A percentile compares a stretch with the other conserved stretches of the same genome.
phyloP scores from a whole-genome alignment of 2,797 vertebrate species.

The Sebastes hubbsi region DNA sequence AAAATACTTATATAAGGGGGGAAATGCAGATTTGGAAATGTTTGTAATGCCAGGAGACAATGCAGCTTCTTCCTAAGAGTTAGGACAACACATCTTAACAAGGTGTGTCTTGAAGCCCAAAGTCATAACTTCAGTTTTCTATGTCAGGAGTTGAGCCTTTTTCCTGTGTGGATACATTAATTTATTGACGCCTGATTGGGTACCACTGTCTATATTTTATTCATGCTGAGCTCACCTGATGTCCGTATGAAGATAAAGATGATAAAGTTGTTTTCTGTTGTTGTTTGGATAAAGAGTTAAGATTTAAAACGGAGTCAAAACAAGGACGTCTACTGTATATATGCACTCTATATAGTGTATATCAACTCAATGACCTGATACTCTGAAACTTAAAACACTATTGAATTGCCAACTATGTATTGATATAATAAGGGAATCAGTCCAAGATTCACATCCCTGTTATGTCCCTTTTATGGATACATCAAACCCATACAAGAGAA shows the following conservation, averaged over 20 bases:
- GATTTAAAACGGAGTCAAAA: neutral
- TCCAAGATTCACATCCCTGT: neutral
- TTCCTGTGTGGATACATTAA: neutral
- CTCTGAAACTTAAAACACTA: neutral
- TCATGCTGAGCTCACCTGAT: neutral
- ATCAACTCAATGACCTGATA: neutral
- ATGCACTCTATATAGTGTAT: too few relatives aligned
- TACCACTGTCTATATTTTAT: neutral
- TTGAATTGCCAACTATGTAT: neutral
- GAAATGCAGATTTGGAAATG: neutral
- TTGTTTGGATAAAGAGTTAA: neutral
- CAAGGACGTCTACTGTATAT: neutral
- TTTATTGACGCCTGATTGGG: neutral
- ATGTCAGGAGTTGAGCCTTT: neutral
- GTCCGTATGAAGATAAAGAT: neutral
- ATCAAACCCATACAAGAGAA: neutral
- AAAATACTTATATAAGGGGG: neutral
- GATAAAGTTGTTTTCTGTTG: neutral
- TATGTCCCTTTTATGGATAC: neutral
- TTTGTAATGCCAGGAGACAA: neutral
- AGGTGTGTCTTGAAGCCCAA: neutral
- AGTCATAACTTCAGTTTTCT: neutral
- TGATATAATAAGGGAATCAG: neutral
- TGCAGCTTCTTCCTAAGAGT: neutral
- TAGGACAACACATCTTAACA: neutral